Conservation (phyloP, 53 echinoderm and acorn worm species). For the Echinarachnius parma region DNA sequence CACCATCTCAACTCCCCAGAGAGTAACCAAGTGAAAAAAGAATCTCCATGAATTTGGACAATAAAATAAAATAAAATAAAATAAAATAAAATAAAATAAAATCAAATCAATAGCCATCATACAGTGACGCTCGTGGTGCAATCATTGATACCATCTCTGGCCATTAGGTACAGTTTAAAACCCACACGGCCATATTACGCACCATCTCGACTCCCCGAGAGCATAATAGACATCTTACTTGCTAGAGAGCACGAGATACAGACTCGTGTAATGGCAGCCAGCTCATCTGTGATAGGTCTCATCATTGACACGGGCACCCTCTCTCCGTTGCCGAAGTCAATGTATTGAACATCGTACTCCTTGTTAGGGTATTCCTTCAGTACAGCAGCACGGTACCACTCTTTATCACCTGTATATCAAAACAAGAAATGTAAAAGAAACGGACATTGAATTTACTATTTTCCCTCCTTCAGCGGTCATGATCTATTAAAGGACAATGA, state of each 20-base stretch:
- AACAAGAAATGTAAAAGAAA: neutral
- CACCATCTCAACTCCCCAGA: no score
- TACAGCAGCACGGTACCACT: conserved; percentile 28
- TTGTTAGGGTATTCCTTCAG: neutral
- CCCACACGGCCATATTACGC: no score
- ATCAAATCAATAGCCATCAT: no score
- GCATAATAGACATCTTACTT: neutral
- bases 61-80: no score
- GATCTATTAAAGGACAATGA: neutral
- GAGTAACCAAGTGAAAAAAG: no score
- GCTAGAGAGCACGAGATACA: conserved; percentile 10
- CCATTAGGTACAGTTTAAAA: no score
- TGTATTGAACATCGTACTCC: conserved; percentile 17
- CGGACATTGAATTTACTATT: neutral
- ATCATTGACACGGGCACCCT: neutral
- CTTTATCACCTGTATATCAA: conserved; percentile 10
- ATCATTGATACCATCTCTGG: no score
- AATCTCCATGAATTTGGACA: no score
- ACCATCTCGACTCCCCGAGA: no score
- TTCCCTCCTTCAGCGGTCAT: neutral
- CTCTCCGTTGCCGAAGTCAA: conserved; percentile 34
- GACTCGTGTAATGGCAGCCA: neutral
- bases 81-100: no score
- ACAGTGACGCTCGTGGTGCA: no score
- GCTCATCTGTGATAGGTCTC: conserved; percentile 7